These are phyloP conservation scores for Apamea sordens DNA, from an alignment of 2,888 invertebrate species.

Conservation along the genomic window DNA sequence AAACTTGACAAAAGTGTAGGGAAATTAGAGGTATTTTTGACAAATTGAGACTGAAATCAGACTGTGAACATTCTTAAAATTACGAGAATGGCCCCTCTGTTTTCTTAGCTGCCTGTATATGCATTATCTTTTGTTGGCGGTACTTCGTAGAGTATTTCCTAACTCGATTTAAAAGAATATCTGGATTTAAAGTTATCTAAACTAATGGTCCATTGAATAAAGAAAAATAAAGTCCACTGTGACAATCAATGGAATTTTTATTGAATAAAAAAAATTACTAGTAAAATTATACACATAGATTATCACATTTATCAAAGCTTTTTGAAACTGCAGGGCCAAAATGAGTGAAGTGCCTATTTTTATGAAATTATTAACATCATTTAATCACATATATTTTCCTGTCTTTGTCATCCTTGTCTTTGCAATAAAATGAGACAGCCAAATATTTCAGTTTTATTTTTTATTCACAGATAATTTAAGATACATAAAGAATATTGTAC, in stretches of 20 bases:
- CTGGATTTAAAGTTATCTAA: conserved; percentile 39
- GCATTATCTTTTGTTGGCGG: conserved; percentile 5
- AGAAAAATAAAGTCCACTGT: conserved; percentile 40
- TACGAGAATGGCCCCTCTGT: too few relatives aligned
- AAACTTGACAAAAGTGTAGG: too few relatives aligned
- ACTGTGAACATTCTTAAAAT: too few relatives aligned
- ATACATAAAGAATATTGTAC: conserved; percentile 14
- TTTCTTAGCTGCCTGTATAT: conserved; percentile 2
- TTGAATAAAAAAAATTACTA: conserved; percentile 31
- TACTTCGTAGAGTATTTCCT: not conserved
- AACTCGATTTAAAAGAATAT: not conserved
- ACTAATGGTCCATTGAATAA: conserved; percentile 54
- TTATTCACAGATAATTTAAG: conserved; percentile 23
- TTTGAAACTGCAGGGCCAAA: conserved; percentile 55
- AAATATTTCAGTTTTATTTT: conserved; percentile 4
- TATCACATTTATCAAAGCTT: conserved; percentile 76
- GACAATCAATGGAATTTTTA: conserved; percentile 40
- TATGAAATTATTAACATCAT: not conserved
- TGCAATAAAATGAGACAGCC: conserved; percentile 17
- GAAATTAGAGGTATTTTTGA: too few relatives aligned
- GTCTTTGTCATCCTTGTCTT: conserved; percentile 13
- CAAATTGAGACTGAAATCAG: too few relatives aligned
- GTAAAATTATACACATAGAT: conserved; percentile 61
- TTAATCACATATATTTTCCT: not conserved
- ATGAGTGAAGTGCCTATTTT: conserved; percentile 28